These are phyloP conservation scores for Arothron firmamentum DNA, from an alignment of 2,113 vertebrate genomes.

Conservation along the genomic window DNA sequence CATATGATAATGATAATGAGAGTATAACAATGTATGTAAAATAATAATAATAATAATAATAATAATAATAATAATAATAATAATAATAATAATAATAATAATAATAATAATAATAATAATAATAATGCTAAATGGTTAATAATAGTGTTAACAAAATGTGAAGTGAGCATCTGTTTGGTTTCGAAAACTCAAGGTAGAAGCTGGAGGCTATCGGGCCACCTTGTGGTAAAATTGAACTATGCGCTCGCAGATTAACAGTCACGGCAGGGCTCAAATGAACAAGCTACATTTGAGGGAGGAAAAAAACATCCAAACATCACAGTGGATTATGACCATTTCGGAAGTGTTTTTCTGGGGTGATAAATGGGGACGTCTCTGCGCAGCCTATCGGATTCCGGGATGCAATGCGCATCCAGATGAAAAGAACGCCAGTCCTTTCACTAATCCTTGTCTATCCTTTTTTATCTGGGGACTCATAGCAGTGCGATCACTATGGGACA, in stretches of 20 bases:
- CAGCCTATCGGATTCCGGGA: constrained; percentile 76
- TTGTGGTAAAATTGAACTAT: constrained; percentile 54
- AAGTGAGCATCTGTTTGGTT: constrained; percentile 14
- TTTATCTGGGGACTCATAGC: constrained; percentile 86
- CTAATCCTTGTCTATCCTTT: constrained; percentile 89
- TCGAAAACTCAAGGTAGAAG: not conserved
- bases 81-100: not conserved
- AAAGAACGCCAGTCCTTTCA: constrained; percentile 81
- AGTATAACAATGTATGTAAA: not conserved
- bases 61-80: too few relatives aligned
- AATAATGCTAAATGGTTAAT: not conserved
- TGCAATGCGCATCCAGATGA: constrained; percentile 87
- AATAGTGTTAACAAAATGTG: constrained; percentile 2
- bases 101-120: not conserved
- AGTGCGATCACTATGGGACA: constrained; percentile 77
- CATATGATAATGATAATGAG: not conserved
- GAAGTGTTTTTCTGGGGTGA: constrained; percentile 65
- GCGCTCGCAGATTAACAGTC: constrained; percentile 60
- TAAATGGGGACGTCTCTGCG: constrained; percentile 67
- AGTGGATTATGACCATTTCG: constrained; percentile 73
- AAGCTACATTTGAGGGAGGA: constrained; percentile 56
- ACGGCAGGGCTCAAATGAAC: constrained; percentile 65
- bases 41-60: not conserved
- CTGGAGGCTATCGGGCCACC: constrained; percentile 47
- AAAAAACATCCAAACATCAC: constrained; percentile 53